Evolutionary conservation across 2,113 vertebrate genomes (phyloP).

Genomic region (Pollachius pollachius): DNA sequence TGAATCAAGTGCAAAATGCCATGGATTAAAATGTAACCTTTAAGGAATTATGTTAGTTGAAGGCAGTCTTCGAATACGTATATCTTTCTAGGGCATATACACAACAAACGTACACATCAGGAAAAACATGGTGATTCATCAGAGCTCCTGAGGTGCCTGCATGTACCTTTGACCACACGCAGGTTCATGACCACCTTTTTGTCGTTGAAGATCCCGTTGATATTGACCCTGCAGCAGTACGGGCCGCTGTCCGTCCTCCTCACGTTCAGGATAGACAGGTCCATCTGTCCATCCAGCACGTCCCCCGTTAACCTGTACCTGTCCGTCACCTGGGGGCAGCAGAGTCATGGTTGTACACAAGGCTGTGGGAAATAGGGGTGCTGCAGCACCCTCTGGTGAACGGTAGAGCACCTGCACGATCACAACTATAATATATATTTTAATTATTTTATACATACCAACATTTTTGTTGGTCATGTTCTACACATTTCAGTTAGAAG

Average conservation of each 20-base stretch:
- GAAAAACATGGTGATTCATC: not conserved
- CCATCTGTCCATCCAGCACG: conserved; percentile 71
- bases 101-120: no score
- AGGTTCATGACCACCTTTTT: conserved; percentile 74
- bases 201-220: conserved; percentile 77
- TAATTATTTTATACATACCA: no score
- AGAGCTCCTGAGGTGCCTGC: not conserved
- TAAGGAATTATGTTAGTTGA: no score
- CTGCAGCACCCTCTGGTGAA: not conserved
- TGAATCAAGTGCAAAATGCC: no score
- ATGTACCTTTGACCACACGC: conserved; percentile 68
- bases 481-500: no score
- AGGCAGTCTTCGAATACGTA: no score
- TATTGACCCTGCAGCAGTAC: conserved; percentile 77
- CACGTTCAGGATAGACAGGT: conserved; percentile 69
- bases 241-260: conserved; percentile 63
- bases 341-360: no score
- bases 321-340: conserved; percentile 52
- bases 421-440: no score
- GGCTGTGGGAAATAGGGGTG: not conserved
- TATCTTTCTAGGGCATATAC: no score
- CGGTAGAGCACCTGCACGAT: no score
- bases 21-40: no score
- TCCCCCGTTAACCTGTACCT: conserved; percentile 71
- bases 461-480: no score